Evolutionary conservation across 2,113 vertebrate species (phyloP).

Genomic region (Pao palembangensis): DNA sequence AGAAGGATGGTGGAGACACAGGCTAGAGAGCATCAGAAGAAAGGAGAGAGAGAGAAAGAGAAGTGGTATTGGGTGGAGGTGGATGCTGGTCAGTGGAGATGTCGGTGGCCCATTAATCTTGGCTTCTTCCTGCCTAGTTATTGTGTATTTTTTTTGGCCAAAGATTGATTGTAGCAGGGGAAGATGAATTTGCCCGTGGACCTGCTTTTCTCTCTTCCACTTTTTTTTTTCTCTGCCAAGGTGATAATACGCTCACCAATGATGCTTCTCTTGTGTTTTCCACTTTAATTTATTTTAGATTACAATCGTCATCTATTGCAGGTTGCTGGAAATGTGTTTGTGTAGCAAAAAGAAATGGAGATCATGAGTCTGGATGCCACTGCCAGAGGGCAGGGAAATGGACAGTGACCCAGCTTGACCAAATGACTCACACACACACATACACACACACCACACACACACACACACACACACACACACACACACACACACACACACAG

Average conservation of each 20-base stretch:
- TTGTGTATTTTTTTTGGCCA: conserved; percentile 99
- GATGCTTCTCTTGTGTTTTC: conserved; percentile 32
- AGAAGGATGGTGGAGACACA: conserved; percentile 40
- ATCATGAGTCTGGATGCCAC: conserved; percentile 26
- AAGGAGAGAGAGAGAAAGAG: conserved; percentile 68
- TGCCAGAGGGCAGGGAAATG: conserved; percentile 38
- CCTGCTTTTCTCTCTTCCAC: conserved; percentile 80
- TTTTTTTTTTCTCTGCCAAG: conserved; percentile 72
- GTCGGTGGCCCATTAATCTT: conserved; percentile 97
- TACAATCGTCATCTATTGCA: conserved; percentile 82
- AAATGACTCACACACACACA: conserved; percentile 14
- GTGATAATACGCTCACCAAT: conserved; percentile 74
- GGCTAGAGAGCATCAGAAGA: conserved; percentile 39
- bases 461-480: not conserved
- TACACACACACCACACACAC: conserved; percentile 13
- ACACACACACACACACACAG: no score
- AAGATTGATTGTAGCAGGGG: conserved; percentile 98
- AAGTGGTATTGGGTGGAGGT: conserved; percentile 86
- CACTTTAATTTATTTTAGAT: conserved; percentile 93
- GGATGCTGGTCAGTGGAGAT: conserved; percentile 97
- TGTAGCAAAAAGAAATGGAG: conserved; percentile 53
- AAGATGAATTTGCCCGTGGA: conserved; percentile 98
- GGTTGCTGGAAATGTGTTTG: conserved; percentile 48
- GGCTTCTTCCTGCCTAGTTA: conserved; percentile 96
- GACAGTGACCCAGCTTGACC: conserved; percentile 5